Base-by-base conservation (phyloP, 2,888 invertebrate species). In the Perithous albicinctus region DNA sequence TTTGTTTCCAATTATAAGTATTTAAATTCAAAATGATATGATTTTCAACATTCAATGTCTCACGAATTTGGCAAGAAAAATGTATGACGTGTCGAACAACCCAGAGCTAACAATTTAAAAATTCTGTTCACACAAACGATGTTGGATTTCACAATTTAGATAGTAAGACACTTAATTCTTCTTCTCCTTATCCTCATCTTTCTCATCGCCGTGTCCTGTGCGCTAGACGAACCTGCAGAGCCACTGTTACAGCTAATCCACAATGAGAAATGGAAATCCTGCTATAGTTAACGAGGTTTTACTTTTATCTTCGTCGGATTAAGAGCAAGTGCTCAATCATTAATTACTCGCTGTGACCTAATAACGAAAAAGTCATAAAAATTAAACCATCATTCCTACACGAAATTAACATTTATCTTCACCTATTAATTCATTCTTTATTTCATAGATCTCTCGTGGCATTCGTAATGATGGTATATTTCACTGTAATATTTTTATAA, bases 271-370 rank as follows among this genome's bases (percentile, higher is more conserved):
- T 48, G 66, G 32, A 32, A 32, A 66, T 48, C 5, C 66, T 32
- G 66, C 48, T 48, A 32, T 48, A 41, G 46, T 32, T 46, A 48
- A 46, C 32, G 32, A 48, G 29, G 46, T 66, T 48, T 46, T 29
- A 66, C 29, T 23, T 46, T 48, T 46, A 66, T 48, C 66, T 48
- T 66, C 48, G 66, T 66, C 10, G 48, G 48, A 66, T 46, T 48
- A 48, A 15, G 18, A 66, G 66, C 35, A 4, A 23, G n/a, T 7
- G 6, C 48, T 32, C 32, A 32, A 29, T 26, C 66, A 48, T 48
- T 23, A 46, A 46, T 46, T 48, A 48, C 29, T 26, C 32, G 15
- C 10, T n/a, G 7, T 35, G 32, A 8, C 59, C 18, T 18, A 29
- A 32, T 59, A 59, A 59, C 29, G 29, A 23, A 59, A 7, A n/a